Evolutionary conservation across 2,113 vertebrate species (phyloP), one percentile per base, ranked within the genome.

Genomic region (Narcine bancroftii): DNA sequence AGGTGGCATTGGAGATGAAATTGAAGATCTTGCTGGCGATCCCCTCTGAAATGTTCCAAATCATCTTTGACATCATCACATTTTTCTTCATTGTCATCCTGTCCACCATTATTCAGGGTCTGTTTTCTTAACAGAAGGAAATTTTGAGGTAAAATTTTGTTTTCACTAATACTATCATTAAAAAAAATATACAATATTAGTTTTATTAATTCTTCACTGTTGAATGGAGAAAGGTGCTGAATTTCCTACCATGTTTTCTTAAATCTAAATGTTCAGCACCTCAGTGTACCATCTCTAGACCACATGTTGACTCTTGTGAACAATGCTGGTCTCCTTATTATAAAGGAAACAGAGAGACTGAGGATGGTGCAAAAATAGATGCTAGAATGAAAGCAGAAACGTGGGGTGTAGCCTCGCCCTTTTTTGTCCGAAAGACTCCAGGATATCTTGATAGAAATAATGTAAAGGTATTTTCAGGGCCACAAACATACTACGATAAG

Each of bases 21-120:
- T 99, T 2, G 99, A 99, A 95, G 99, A 99, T 94, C 99, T 98
- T 3, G 98, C 98, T 24, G 99, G 99, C 7, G 98, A 99, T 92
- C 99, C 99, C n/a, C 24, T 99, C 99, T 0, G 98, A 99, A 94
- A 98, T 99, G 93, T 99, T 99, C 93, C 97, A 98, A 93, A 99
- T 99, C 93, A 97, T 99, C 92, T 99, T 99, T 73, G 99, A 99
- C 95, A 99, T 99, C n/a, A n/a, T n/a, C 93, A 99, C 99, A 2
- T 99, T 99, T 94, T 99, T 99, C 96, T 99, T 99, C 94, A 99
- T 99, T 92, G 99, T 99, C 94, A 99, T 99, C 95, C 95, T 99
- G 63, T 95, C 99, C 95, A 98, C 99, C 94, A 99, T 99, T 94
- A 99, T 99, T 94, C 99, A 99, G 96, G 99, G 99, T 99, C 95